Evolutionary conservation across 1,140 invertebrate species (phyloP), one percentile per base, ranked within the genome.

Genomic region (Reticulitermes speratus): DNA sequence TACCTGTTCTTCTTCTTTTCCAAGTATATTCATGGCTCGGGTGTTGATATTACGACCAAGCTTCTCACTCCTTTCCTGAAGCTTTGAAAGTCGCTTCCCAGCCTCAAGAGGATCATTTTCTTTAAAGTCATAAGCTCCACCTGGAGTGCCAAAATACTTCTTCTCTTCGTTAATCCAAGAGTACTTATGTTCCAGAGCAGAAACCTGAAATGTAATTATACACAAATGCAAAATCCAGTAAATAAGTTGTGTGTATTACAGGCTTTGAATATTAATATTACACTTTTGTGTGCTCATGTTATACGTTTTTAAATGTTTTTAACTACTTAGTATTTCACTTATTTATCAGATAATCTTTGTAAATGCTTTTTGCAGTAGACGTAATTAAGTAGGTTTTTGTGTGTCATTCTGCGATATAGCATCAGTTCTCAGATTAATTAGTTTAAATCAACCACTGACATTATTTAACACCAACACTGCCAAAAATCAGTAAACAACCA

Each of bases 1-100:
- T 89, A 95, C 94, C 92, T 96, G 94, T 90, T 98, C 97, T 91
- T 98, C 97, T 90, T 97, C 96, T 89, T 96, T 95, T 55, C 95
- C 95, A 82, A 98, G 92, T 89, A 97, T 93, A 90, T 95, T 96
- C 92, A 98, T 97, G 11, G 97, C 97, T 88, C 96, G 93, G 86
- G 95, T 94, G 90, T 98, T 98, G 11, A 98, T 95, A 88, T 93
- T 95, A 87, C 96, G 93, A 45, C 95, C 94, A 88, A 98, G 92
- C 90, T 95, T 95, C 84, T 96, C 94, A 86, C 95, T 95, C 6
- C 92, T 91, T 87, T 95, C 94, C 89, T 94, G 91, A 23, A 97
- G 90, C 88, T 95, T 95, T 92, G 89, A 91, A 89, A 90, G 94
- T 92, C 88, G 93, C 88, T 90, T 92, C 87, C 89, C 92, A 85